Conservation (phyloP, 1,140 invertebrate genomes). For the Drosophila kepulauana region DNA sequence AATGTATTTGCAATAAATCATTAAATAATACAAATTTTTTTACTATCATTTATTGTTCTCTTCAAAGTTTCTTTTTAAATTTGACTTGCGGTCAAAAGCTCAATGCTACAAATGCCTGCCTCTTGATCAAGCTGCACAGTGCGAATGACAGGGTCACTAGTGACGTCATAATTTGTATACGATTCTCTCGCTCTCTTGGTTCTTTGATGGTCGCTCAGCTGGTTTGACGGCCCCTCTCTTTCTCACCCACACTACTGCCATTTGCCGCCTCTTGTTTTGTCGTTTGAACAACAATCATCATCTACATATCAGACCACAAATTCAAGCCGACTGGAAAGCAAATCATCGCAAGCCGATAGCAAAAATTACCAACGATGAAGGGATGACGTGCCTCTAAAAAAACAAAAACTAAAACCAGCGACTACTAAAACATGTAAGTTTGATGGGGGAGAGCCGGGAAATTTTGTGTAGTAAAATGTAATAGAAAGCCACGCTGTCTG, state of each 20-base stretch:
- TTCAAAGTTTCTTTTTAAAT: neutral
- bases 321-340: conserved; percentile 37
- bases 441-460: conserved; percentile 1
- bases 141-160: conserved; percentile 37
- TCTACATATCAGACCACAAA: conserved; percentile 41
- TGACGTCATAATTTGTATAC: conserved; percentile 34
- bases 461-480: conserved; percentile 24
- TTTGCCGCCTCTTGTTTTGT: conserved; percentile 34
- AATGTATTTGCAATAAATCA: too few relatives aligned
- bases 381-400: conserved; percentile 34
- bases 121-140: conserved; percentile 36
- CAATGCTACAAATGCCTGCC: conserved; percentile 18
- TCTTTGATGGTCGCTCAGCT: conserved; percentile 47
- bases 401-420: neutral
- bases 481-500: conserved; percentile 51
- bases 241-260: conserved; percentile 24
- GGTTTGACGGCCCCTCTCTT: conserved; percentile 41
- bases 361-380: conserved; percentile 37
- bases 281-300: conserved; percentile 44
- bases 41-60: too few relatives aligned
- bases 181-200: conserved; percentile 18
- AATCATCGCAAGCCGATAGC: conserved; percentile 37
- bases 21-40: too few relatives aligned
- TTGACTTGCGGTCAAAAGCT: conserved; percentile 18
- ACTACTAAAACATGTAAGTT: conserved; percentile 22